Base-by-base conservation (phyloP, 2,888 invertebrate genomes). In the Drosophila colorata region DNA sequence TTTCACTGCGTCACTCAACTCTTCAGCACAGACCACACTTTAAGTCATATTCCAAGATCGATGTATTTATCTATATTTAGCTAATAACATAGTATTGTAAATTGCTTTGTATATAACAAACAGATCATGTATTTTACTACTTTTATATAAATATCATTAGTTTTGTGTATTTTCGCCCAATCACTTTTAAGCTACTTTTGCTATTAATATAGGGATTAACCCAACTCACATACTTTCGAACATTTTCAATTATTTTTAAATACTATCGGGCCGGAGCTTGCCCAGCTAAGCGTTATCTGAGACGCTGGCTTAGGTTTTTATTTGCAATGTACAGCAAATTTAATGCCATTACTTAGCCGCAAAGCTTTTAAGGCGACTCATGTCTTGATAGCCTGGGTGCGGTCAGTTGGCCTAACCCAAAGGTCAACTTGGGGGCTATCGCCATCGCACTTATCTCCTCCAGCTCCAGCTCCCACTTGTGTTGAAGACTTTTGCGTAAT, bases 401-500 rank as follows among this genome's bases (percentile, higher is more conserved):
- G 76, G 69, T 58, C 74, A 55, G 49, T 33, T 40, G 64, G 55
- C 77, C 74, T 14, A 59, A 43, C 58, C 56, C 57, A 48, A 66
- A 63, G 73, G 60, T 72, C 63, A 80, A 57, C 31, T 25, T 37
- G 41, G 37, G 35, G 83, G 80, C 51, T 69, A 63, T 49, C 52
- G 46, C 51, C 25, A 37, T 5, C 43, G 61, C 65, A 60, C 69
- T 83, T 88, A 87, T 80, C 88, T 56, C 18, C 41, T 4, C 31
- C 40, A 16, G 55, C 47, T 38, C 38, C 52, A 31, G 35, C 46
- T 13, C 7, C 25, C 47, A 33, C 20, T 58, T 46, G 44, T 37
- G 52, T 14, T 56, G 11, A 56, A 72, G 87, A 84, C 78, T 80
- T 83, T 74, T 55, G 49, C 49, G 88, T 87, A 84, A 84, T 84